Base-by-base conservation (phyloP, 2,888 invertebrate species). In the Drosophila pseudotakahashii region DNA sequence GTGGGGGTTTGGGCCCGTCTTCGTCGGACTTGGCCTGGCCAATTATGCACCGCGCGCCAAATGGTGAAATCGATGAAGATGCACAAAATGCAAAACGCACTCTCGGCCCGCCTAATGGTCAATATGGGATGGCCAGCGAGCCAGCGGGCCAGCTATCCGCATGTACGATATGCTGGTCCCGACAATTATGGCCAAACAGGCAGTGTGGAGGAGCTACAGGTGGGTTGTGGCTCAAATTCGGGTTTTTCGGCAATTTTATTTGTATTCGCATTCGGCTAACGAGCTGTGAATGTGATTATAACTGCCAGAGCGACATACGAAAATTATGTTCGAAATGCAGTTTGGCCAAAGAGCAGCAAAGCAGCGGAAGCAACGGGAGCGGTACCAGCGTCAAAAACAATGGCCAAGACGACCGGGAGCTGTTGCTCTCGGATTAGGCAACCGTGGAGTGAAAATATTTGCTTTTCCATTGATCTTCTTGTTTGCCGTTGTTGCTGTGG, bases 261-360 rank as follows among this genome's bases (percentile, higher is more conserved):
- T 60, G 73, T 54, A 60, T 77, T 60, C 73, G 59, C 57, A 71
- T 66, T 71, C 61, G 78, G 67, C 85, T 85, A 85, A 85, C 84
- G 84, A 85, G 89, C 84, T 85, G 89, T 86, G 89, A 85, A 85
- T 80, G 82, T 88, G 87, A 82, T 82, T 82, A 82, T 88, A 89
- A 87, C 83, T 85, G 84, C 69, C 45, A 72, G 70, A 62, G 63
- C 86, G 78, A 89, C 88, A 85, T 89, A 89, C 82, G 81, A 88
- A 89, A 85, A 89, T 85, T 80, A 88, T 89, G 81, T 88, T 86
- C 81, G 76, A 89, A 85, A 80, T 86, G 88, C 84, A 78, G 86
- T 87, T 79, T 89, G 77, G 66, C 76, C 64, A 61, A 74, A 69
- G 71, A 55, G 47, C 50, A 23, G 7, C 37, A 6, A 37, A 6